These are phyloP conservation scores for Dromococcyx pavoninus DNA, from an alignment of 2,797 vertebrate species.

Conservation along the genomic window DNA sequence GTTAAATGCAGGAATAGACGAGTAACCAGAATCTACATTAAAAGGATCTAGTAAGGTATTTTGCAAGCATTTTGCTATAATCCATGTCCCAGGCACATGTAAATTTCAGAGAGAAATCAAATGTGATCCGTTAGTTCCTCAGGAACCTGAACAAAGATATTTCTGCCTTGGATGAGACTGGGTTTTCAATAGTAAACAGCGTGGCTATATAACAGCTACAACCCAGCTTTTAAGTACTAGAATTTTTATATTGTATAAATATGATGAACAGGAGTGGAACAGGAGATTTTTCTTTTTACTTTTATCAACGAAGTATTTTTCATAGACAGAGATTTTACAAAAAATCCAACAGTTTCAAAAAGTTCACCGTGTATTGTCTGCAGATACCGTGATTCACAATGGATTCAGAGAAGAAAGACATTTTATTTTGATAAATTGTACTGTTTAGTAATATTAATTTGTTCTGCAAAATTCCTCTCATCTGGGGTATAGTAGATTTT, in stretches of 20 bases:
- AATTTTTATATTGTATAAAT: background rate
- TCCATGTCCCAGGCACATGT: background rate
- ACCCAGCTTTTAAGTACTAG: background rate
- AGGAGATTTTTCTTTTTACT: background rate
- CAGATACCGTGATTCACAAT: background rate
- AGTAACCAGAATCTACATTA: background rate
- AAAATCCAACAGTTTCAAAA: background rate
- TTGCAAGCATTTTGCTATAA: background rate
- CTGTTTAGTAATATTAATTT: conserved; percentile 46
- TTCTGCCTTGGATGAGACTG: background rate
- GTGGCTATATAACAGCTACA: background rate
- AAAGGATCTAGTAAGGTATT: background rate
- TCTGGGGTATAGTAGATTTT: conserved; percentile 38
- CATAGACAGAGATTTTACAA: background rate
- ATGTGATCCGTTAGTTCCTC: background rate
- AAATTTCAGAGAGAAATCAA: background rate
- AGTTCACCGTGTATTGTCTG: background rate
- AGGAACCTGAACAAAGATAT: background rate
- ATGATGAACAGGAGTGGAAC: background rate
- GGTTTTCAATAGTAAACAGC: background rate
- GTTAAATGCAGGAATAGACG: background rate
- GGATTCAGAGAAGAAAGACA: background rate
- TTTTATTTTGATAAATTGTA: conserved; percentile 49
- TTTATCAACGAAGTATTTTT: background rate
- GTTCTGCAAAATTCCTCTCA: conserved; percentile 29